phyloP scores from a whole-genome alignment of 1,140 invertebrate species.

The Drosophila hydei region DNA sequence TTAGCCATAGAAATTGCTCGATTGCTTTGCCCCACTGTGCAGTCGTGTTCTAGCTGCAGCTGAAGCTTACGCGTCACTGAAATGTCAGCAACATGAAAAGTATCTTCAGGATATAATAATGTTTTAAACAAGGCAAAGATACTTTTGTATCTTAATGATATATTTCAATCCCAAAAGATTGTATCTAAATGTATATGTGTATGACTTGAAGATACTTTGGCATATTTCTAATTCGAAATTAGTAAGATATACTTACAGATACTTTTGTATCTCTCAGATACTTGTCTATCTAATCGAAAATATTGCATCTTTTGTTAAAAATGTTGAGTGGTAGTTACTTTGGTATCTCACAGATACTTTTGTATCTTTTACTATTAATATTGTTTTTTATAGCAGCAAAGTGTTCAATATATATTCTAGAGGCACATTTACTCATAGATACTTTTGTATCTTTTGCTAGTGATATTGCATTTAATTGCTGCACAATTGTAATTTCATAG shows the following conservation, averaged over 20 bases:
- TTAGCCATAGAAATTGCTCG: neutral
- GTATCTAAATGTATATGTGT: too few relatives aligned
- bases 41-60: neutral
- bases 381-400: too few relatives aligned
- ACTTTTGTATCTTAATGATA: neutral
- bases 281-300: neutral
- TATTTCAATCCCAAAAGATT: too few relatives aligned
- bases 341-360: neutral
- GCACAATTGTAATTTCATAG: neutral
- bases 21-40: constrained; percentile 4
- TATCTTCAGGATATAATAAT: too few relatives aligned
- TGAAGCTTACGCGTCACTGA: too few relatives aligned
- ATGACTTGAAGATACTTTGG: too few relatives aligned
- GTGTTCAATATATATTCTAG: too few relatives aligned
- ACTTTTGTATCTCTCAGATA: neutral
- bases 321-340: neutral
- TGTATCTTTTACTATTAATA: neutral
- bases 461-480: too few relatives aligned
- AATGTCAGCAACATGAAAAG: too few relatives aligned
- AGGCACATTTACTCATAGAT: neutral
- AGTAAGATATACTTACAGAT: too few relatives aligned
- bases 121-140: neutral
- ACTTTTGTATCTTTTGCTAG: neutral
- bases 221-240: too few relatives aligned
- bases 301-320: neutral